phyloP scores from a whole-genome alignment of 2,797 vertebrate genomes.

The Onychomys torridus region DNA sequence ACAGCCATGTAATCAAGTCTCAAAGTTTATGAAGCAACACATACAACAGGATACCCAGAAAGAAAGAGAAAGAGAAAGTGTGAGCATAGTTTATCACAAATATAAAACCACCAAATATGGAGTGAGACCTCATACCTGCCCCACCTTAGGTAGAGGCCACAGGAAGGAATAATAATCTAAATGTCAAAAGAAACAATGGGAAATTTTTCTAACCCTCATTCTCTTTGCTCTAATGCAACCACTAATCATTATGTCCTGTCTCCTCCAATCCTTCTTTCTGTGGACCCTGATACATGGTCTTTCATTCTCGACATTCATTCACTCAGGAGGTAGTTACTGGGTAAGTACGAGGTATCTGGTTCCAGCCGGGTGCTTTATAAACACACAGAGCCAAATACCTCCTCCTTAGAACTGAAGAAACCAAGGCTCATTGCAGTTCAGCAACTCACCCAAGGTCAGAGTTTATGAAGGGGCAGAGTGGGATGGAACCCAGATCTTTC shows the following conservation, averaged over 20 bases:
- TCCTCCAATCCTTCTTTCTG: background rate
- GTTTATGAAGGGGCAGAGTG: background rate
- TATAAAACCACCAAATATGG: background rate
- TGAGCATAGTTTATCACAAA: slow-evolving; percentile 1
- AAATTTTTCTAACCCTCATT: background rate
- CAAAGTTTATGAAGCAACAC: background rate
- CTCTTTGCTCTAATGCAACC: background rate
- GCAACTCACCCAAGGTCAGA: background rate
- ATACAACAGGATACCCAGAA: background rate
- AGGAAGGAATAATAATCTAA: background rate
- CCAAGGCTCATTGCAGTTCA: background rate
- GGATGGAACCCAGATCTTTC: background rate
- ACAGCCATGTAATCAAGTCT: background rate
- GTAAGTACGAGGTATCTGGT: background rate
- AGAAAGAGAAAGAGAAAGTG: background rate
- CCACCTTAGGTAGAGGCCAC: background rate
- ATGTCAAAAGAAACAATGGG: background rate
- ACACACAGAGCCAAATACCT: background rate
- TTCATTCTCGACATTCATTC: background rate
- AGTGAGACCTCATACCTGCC: background rate
- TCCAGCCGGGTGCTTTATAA: background rate
- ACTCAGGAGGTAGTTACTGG: background rate
- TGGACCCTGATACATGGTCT: background rate
- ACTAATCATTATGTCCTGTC: background rate
- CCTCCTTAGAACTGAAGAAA: background rate